A percentile compares a stretch with the other conserved stretches of the same genome.
These are phyloP conservation scores for Toxotes jaculatrix DNA, from an alignment of 2,113 vertebrate species.

Conservation along the genomic window DNA sequence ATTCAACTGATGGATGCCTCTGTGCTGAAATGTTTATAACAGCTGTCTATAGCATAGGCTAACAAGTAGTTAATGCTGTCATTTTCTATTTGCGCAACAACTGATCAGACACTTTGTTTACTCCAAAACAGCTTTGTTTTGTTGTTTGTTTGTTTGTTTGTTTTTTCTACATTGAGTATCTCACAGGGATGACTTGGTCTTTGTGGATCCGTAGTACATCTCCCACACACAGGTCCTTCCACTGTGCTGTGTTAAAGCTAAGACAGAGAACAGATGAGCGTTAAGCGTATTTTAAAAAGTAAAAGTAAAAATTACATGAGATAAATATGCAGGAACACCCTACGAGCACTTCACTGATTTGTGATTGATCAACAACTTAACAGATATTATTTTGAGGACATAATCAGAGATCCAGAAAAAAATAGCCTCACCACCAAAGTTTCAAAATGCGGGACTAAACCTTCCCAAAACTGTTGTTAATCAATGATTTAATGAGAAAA, in stretches of 20 bases:
- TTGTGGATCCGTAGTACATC: conserved; percentile 89
- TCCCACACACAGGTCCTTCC: conserved; percentile 89
- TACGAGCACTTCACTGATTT: background rate
- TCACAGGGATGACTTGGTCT: conserved; percentile 91
- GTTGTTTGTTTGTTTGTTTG: background rate
- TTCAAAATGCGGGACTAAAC: background rate
- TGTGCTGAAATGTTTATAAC: background rate
- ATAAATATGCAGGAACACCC: background rate
- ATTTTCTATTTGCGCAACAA: background rate
- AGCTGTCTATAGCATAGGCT: background rate
- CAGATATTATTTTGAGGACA: background rate
- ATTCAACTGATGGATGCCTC: background rate
- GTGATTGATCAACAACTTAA: background rate
- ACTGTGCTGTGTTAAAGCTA: conserved; percentile 87
- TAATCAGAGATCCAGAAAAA: background rate
- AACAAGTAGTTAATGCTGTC: background rate
- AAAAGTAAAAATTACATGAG: background rate
- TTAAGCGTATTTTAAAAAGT: background rate
- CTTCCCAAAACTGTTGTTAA: background rate
- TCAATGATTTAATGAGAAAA: background rate
- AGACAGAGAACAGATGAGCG: background rate
- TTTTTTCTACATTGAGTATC: conserved; percentile 41
- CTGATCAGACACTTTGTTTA: background rate
- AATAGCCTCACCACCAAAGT: too few species aligned
- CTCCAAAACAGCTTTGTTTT: background rate